A percentile compares a stretch with the other conserved stretches of the same genome.
phyloP scores from a whole-genome alignment of 2,113 vertebrate genomes.

The Chionomys nivalis region DNA sequence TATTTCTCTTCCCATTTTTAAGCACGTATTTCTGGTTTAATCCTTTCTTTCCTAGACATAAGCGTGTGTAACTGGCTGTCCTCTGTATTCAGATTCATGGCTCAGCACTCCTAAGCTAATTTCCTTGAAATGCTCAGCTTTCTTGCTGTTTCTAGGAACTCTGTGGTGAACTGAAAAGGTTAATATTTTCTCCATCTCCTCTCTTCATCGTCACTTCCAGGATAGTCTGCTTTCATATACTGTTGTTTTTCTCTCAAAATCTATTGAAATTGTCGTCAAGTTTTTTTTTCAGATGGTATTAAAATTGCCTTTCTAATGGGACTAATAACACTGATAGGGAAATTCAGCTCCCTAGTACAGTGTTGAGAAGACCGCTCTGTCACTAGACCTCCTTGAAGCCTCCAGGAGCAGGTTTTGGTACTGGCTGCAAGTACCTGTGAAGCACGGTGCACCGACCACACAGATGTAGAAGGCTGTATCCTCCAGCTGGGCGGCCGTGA shows the following conservation, averaged over 20 bases:
- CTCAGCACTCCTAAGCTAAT: no score
- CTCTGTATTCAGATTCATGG: background rate
- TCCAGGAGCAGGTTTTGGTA: background rate
- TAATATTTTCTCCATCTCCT: background rate
- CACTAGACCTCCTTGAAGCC: background rate
- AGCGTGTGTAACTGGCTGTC: background rate
- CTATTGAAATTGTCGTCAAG: background rate
- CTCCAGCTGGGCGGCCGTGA: background rate
- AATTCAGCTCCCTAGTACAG: background rate
- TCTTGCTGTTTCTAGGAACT: background rate
- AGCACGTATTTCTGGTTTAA: background rate
- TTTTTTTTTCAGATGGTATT: background rate
- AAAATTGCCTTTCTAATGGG: background rate
- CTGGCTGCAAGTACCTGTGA: background rate
- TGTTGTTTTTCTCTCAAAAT: background rate
- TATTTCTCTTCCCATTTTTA: background rate
- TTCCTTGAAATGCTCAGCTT: background rate
- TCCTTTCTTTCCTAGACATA: background rate
- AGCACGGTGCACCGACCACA: background rate
- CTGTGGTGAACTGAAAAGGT: background rate
- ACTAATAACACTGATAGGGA: no score
- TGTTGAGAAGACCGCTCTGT: background rate
- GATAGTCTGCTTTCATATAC: no score
- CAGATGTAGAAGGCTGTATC: slow-evolving; percentile 38
- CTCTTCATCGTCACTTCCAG: background rate